These are phyloP conservation scores for Spisula subtruncata DNA, from an alignment of 2,888 invertebrate species.

Conservation along the genomic window DNA sequence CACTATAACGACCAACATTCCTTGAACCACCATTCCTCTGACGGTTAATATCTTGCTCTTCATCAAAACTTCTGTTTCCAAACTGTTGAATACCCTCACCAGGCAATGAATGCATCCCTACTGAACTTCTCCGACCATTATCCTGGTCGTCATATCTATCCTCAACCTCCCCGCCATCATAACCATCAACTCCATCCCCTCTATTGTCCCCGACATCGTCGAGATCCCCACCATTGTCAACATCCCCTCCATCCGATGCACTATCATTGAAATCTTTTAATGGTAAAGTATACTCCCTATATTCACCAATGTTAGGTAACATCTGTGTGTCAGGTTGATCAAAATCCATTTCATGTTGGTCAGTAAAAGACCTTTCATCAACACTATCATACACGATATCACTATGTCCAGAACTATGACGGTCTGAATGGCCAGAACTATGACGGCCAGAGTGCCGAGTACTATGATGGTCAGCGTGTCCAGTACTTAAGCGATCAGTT, in stretches of 20 bases:
- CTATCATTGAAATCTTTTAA: background rate
- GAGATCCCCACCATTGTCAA: background rate
- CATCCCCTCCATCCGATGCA: background rate
- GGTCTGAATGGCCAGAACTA: background rate
- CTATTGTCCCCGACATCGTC: background rate
- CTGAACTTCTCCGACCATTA: background rate
- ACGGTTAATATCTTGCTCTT: too few species aligned
- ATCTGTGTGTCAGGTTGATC: slow-evolving; percentile 14
- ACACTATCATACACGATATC: slow-evolving; percentile 18
- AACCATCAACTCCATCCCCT: background rate
- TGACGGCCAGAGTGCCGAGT: too few species aligned
- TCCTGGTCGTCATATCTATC: background rate
- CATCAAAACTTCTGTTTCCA: too few species aligned
- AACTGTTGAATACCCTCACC: too few species aligned
- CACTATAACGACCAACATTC: slow-evolving; percentile 44
- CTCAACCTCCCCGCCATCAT: background rate
- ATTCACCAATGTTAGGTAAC: slow-evolving; percentile 5
- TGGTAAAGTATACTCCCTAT: slow-evolving; percentile 33
- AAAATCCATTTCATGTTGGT: background rate
- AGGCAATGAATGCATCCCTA: too few species aligned
- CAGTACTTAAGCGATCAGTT: too few species aligned
- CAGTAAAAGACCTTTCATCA: background rate
- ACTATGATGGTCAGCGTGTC: too few species aligned
- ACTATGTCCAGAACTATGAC: background rate
- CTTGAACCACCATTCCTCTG: background rate